phyloP scores from a whole-genome alignment of 2,113 vertebrate genomes.

The Crotalus helleri region DNA sequence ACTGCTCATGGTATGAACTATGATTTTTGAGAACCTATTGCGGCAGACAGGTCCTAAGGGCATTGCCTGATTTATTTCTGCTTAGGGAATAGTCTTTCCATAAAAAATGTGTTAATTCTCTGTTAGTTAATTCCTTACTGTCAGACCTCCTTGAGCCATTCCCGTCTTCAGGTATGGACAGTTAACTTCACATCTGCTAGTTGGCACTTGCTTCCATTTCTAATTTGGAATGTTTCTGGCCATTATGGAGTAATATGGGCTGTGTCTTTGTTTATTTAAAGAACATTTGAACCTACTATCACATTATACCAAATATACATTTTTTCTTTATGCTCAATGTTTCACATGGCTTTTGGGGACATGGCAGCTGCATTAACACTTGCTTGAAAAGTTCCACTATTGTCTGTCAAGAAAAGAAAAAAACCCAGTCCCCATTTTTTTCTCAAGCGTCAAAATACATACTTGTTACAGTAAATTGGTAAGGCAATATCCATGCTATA shows the following conservation, averaged over 20 bases:
- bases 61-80: not conserved
- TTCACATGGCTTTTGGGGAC: constrained; percentile 48
- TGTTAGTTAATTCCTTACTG: not conserved
- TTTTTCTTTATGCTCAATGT: constrained; percentile 53
- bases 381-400: constrained; percentile 58
- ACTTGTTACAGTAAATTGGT: constrained; percentile 64
- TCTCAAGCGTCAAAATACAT: constrained; percentile 52
- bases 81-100: not conserved
- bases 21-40: not conserved
- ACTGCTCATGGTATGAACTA: not conserved
- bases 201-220: constrained; percentile 37
- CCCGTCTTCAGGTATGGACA: constrained; percentile 24
- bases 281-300: constrained; percentile 47
- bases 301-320: constrained; percentile 59
- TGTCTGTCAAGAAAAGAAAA: constrained; percentile 45
- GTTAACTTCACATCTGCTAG: constrained; percentile 44
- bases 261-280: constrained; percentile 39
- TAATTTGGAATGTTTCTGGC: constrained; percentile 46
- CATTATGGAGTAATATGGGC: constrained; percentile 38
- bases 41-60: not conserved
- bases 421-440: constrained; percentile 16
- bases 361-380: constrained; percentile 54
- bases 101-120: not conserved
- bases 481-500: constrained; percentile 59
- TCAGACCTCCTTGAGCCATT: not conserved